Percentiles rank a stretch among this genome's conserved stretches.
phyloP scores from a whole-genome alignment of 2,797 vertebrate genomes.

The Acrocephalus scirpaceus region DNA sequence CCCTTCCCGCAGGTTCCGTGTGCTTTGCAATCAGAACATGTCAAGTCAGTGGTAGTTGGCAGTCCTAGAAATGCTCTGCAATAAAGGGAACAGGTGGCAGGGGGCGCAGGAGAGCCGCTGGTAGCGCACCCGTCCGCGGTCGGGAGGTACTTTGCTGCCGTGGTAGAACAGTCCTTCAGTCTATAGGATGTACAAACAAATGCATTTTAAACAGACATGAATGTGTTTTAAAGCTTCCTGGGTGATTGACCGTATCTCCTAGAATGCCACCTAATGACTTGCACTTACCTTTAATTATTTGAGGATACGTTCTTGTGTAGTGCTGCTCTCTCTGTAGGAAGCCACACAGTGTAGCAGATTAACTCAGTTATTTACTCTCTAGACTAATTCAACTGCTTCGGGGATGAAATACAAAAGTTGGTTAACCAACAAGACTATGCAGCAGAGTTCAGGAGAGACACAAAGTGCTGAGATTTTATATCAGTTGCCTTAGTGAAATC shows the following conservation, averaged over 20 bases:
- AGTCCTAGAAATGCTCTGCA: not conserved
- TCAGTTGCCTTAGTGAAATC: not conserved
- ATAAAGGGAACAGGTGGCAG: not conserved
- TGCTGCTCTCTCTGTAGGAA: not conserved
- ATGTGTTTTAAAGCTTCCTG: not conserved
- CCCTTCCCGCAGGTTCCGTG: not conserved
- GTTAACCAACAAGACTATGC: not conserved
- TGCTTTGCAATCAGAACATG: not conserved
- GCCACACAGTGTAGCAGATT: not conserved
- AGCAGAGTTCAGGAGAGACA: not conserved
- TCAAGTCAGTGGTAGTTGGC: not conserved
- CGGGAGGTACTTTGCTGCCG: not conserved
- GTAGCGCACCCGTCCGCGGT: not conserved
- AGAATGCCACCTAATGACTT: not conserved
- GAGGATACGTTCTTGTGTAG: not conserved
- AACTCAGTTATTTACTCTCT: not conserved
- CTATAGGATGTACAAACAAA: not conserved
- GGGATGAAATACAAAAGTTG: not conserved
- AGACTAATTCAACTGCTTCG: not conserved
- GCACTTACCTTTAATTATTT: not conserved
- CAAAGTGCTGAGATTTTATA: not conserved
- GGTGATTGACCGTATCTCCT: not conserved
- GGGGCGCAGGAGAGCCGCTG: slow-evolving; percentile 48
- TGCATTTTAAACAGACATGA: not conserved
- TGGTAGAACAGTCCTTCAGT: not conserved